Evolutionary conservation across 2,797 vertebrate genomes (phyloP), one percentile per base, ranked within the genome.

Genomic region (Halcyon chelicuti): DNA sequence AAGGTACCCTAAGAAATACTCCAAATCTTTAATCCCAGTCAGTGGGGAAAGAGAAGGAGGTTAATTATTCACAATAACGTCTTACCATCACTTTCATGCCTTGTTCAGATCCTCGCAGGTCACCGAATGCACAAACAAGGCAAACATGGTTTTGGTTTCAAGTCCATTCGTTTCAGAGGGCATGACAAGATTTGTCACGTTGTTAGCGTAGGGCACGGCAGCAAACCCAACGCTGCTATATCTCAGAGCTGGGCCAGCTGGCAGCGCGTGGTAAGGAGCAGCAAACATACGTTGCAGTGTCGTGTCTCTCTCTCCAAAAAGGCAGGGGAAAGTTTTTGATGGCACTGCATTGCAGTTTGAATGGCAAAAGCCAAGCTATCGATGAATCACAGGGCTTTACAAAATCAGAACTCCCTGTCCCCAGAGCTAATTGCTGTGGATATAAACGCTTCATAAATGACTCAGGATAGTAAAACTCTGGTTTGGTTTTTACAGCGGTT

Each of bases 381-480:
- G 63, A 91, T 96, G 91, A 88, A 70, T 88, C 42, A 26, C 2
- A 0, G 73, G 17, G 40, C 11, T 94, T 94, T 94, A 86, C 93
- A 66, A 96, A 96, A 92, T 87, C 26, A 65, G 66, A 86, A 79
- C 76, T 94, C 91, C 94, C 91, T 94, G 88, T 94, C 87, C 80
- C 55, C 88, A 37, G 22, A 73, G 81, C 39, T 71, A 80, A 93
- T 89, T 83, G 79, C 94, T 81, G 73, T 55, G 89, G 95, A 46
- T 88, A 68, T 93, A 93, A 94, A 94, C 60, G 79, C 91, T 94
- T 92, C 94, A 67, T 90, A 81, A 94, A 90, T 96, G 86, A 95
- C 93, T 90, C 85, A 55, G 87, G 90, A 52, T 88, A 90, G 79
- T 94, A 94, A 95, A 96, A 94, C 85, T 93, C 83, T 22, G 55